Percentiles rank a stretch among this genome's conserved stretches.
These are phyloP conservation scores for Clamator glandarius DNA, from an alignment of 2,797 vertebrate genomes.

Conservation along the genomic window DNA sequence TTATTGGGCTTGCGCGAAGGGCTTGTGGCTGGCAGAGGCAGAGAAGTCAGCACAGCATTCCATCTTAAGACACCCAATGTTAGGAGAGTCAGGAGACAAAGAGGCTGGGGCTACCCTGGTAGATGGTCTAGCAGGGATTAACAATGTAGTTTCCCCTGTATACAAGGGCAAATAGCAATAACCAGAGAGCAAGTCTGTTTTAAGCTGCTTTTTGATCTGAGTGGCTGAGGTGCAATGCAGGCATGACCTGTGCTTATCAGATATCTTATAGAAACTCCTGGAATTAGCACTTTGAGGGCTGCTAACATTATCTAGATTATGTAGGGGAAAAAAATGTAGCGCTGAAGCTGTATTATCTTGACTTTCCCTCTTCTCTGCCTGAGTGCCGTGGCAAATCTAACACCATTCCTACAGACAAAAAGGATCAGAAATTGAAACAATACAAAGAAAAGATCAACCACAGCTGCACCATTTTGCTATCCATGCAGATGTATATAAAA, in stretches of 20 bases:
- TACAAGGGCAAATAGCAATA: not conserved
- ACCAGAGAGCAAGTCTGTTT: not conserved
- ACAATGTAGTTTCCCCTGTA: not conserved
- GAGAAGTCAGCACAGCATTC: not conserved
- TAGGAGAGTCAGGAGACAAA: not conserved
- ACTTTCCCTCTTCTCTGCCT: not conserved
- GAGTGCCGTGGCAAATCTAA: not conserved
- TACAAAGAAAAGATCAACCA: not conserved
- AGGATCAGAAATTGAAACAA: not conserved
- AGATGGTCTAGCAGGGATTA: not conserved
- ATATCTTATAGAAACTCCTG: not conserved
- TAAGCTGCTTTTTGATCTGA: not conserved
- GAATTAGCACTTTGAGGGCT: not conserved
- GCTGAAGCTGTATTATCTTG: too few relatives aligned
- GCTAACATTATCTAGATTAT: not conserved
- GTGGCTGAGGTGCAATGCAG: not conserved
- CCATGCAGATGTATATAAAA: not conserved
- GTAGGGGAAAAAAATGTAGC: not conserved
- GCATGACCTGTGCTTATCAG: not conserved
- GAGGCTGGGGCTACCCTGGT: fast-evolving
- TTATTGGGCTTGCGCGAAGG: fast-evolving
- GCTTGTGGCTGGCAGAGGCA: not conserved
- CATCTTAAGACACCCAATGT: not conserved
- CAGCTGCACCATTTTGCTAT: not conserved
- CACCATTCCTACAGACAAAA: slow-evolving; percentile 16